A percentile compares a stretch with the other conserved stretches of the same genome.
These are phyloP conservation scores for Cephus sareptanus DNA, from an alignment of 2,888 invertebrate species.

Conservation along the genomic window DNA sequence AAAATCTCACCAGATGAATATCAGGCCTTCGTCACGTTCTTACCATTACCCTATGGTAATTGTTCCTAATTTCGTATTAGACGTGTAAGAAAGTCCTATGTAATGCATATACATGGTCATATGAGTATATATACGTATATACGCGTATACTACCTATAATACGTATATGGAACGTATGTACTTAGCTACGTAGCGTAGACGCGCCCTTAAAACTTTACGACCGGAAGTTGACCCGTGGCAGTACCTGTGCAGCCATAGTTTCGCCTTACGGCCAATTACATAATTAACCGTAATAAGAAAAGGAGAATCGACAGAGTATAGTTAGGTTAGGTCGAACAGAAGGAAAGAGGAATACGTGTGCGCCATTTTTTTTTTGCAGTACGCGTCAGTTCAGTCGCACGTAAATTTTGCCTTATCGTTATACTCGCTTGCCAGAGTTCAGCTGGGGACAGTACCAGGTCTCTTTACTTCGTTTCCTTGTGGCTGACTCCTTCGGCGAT, in stretches of 20 bases:
- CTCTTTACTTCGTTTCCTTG: too few relatives aligned
- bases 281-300: slow-evolving; percentile 41
- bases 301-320: slow-evolving; percentile 28
- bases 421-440: not conserved
- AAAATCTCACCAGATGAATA: too few relatives aligned
- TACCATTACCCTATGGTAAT: too few relatives aligned
- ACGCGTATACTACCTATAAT: slow-evolving; percentile 5
- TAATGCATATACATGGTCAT: not conserved
- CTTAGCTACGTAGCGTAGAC: slow-evolving; percentile 23
- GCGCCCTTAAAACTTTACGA: slow-evolving; percentile 53
- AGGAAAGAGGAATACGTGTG: not conserved
- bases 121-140: not conserved
- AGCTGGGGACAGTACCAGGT: too few relatives aligned
- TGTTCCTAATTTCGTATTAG: too few relatives aligned
- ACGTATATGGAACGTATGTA: slow-evolving; percentile 1
- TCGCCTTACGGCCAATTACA: slow-evolving; percentile 34
- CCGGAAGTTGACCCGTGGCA: slow-evolving; percentile 51
- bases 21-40: too few relatives aligned
- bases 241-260: slow-evolving; percentile 28
- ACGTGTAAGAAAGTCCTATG: not conserved
- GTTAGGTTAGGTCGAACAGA: too few relatives aligned
- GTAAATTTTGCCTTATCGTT: slow-evolving; percentile 28
- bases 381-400: slow-evolving; percentile 15
- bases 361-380: slow-evolving; percentile 19
- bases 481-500: too few relatives aligned